phyloP scores from a whole-genome alignment of 2,888 invertebrate species.

The Hemaris fuciformis region DNA sequence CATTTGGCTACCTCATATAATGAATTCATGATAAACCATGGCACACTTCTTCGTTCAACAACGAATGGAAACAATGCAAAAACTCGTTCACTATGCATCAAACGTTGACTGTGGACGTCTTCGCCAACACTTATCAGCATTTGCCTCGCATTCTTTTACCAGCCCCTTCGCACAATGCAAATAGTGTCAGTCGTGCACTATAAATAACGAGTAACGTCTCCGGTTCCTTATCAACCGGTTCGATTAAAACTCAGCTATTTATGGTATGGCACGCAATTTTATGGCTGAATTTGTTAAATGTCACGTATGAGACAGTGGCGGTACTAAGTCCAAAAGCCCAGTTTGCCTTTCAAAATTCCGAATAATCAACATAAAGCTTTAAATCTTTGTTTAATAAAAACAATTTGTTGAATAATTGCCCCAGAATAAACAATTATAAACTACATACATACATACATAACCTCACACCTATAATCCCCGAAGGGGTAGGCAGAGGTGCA shows the following conservation, averaged over 20 bases:
- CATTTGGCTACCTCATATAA: neutral
- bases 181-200: neutral
- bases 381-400: too few relatives aligned
- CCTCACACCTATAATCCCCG: too few relatives aligned
- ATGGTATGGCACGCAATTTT: slow-evolving; percentile 1
- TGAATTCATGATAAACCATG: neutral
- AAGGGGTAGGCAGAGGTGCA: too few relatives aligned
- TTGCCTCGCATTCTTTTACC: slow-evolving; percentile 5
- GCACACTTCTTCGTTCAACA: neutral
- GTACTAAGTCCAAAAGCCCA: too few relatives aligned
- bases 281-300: neutral
- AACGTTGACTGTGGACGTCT: neutral
- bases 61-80: neutral
- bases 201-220: slow-evolving; percentile 12
- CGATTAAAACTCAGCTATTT: slow-evolving; percentile 1
- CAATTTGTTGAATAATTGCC: too few relatives aligned
- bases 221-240: slow-evolving; percentile 13
- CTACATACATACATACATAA: too few relatives aligned
- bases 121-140: neutral
- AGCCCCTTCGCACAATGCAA: slow-evolving; percentile 5
- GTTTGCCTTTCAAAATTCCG: too few relatives aligned
- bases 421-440: too few relatives aligned
- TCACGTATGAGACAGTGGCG: neutral
- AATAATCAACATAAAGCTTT: too few relatives aligned
- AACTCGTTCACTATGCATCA: slow-evolving; percentile 3